A percentile compares a stretch with the other conserved stretches of the same genome.
Conservation (phyloP, 2,113 vertebrate genomes). For the Rattus rattus region DNA sequence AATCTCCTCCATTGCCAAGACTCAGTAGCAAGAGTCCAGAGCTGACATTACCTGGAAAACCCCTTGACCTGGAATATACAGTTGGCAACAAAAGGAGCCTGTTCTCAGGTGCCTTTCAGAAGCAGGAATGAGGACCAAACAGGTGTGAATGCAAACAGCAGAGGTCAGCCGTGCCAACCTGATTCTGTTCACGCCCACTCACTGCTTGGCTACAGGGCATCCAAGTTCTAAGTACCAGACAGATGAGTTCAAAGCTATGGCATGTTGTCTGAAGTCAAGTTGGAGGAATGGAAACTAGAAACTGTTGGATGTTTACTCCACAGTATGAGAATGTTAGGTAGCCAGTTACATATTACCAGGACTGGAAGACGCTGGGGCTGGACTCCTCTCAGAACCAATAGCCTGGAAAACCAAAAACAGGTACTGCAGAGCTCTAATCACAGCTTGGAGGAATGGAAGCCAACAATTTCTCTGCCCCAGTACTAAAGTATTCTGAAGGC, state of each 20-base stretch:
- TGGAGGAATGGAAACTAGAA: constrained; percentile 27
- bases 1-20: neutral
- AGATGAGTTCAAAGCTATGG: neutral
- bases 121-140: neutral
- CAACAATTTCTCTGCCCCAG: neutral
- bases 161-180: neutral
- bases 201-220: neutral
- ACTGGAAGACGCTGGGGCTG: neutral
- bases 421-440: neutral
- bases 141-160: neutral
- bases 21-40: constrained; percentile 17
- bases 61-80: constrained; percentile 1
- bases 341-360: neutral
- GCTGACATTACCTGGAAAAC: constrained; percentile 42
- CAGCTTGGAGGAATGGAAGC: neutral
- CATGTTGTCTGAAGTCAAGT: neutral
- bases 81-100: neutral
- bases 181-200: neutral
- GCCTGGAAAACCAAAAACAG: neutral
- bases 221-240: neutral
- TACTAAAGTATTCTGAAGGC: neutral
- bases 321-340: neutral
- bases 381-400: neutral
- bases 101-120: neutral
- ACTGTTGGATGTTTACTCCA: constrained; percentile 1